Evolutionary conservation across 2,888 invertebrate genomes (phyloP).

Genomic region (Drosophila hamatofila): DNA sequence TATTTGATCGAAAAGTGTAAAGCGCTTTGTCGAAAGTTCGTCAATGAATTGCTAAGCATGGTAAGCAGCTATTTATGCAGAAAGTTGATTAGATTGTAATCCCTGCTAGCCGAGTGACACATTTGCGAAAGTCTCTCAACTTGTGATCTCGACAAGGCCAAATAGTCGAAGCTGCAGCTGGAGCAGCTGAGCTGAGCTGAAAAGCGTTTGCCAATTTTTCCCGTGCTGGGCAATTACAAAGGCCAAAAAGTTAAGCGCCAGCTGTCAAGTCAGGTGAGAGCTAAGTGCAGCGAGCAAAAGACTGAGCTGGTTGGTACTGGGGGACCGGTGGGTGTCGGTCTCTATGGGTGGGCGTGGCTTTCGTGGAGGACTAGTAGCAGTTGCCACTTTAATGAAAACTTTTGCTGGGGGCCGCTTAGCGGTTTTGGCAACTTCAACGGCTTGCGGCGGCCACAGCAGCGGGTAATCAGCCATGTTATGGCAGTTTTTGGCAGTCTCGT

Average conservation of each 20-base stretch:
- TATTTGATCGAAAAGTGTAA: neutral
- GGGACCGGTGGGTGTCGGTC: neutral
- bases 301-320: neutral
- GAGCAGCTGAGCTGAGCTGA: constrained; percentile 6
- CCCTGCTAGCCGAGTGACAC: constrained; percentile 16
- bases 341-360: constrained; percentile 16
- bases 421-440: constrained; percentile 65
- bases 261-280: constrained; percentile 54
- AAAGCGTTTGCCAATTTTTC: constrained; percentile 56
- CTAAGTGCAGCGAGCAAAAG: constrained; percentile 14
- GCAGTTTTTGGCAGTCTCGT: constrained; percentile 56
- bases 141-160: constrained; percentile 8
- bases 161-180: constrained; percentile 23
- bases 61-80: constrained; percentile 1
- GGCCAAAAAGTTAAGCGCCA: constrained; percentile 65
- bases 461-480: constrained; percentile 66
- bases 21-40: neutral
- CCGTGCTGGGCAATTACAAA: constrained; percentile 69
- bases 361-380: constrained; percentile 15
- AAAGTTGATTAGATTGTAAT: constrained; percentile 30
- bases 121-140: constrained; percentile 29
- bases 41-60: constrained; percentile 5
- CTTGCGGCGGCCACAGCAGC: constrained; percentile 34
- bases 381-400: constrained; percentile 76
- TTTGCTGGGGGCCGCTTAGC: constrained; percentile 70